These are phyloP conservation scores for Diabrotica balteata DNA, from an alignment of 2,888 invertebrate genomes.

Conservation along the genomic window DNA sequence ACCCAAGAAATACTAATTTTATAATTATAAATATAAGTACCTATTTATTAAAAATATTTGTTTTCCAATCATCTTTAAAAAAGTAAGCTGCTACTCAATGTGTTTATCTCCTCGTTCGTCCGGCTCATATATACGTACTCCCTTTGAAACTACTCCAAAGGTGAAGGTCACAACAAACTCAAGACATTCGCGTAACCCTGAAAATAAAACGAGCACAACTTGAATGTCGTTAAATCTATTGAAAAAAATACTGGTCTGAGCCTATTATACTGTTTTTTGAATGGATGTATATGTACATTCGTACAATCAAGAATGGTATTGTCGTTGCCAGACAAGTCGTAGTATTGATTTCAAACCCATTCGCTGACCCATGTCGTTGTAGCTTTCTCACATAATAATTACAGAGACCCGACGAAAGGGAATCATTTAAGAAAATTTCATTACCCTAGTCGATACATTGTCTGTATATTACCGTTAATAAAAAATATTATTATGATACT, in stretches of 20 bases:
- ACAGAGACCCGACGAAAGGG: no score
- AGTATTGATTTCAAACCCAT: conserved; percentile 12
- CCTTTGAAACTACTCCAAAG: not conserved
- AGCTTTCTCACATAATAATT: not conserved
- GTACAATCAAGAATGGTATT: conserved; percentile 4
- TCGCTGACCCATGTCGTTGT: conserved; percentile 4
- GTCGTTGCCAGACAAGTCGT: not conserved
- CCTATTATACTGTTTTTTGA: conserved; percentile 10
- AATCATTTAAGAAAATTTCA: no score
- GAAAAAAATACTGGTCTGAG: conserved; percentile 13
- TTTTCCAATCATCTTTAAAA: no score
- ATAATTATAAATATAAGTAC: no score
- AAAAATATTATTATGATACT: no score
- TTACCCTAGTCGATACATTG: no score
- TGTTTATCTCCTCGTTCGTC: no score
- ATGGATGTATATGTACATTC: not conserved
- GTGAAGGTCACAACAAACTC: conserved; percentile 12
- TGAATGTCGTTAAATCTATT: conserved; percentile 11
- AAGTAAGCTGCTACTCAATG: no score
- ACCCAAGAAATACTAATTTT: no score
- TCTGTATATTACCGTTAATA: no score
- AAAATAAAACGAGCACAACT: conserved; percentile 12
- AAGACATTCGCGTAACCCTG: conserved; percentile 4
- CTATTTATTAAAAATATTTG: no score
- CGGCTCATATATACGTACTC: not conserved